A percentile compares a stretch with the other conserved stretches of the same genome.
These are phyloP conservation scores for Netelia virgata DNA, from an alignment of 2,888 invertebrate species.

Conservation along the genomic window DNA sequence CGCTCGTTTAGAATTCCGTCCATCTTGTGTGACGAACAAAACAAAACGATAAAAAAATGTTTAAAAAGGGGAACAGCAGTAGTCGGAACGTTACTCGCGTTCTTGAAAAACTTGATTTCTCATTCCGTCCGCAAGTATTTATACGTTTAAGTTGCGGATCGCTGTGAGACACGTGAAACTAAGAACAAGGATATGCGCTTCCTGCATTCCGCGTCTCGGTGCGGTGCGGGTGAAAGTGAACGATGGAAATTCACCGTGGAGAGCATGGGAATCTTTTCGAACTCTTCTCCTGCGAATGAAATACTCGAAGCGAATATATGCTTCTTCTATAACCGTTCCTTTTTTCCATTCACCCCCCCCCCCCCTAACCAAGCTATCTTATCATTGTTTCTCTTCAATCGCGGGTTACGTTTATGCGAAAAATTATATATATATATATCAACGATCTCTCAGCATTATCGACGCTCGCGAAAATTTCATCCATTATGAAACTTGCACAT, in stretches of 20 bases:
- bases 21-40: too few relatives aligned
- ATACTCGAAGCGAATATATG: slow-evolving; percentile 33
- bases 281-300: slow-evolving; percentile 25
- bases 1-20: too few relatives aligned
- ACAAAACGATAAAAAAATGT: too few relatives aligned
- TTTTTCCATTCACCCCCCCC: slow-evolving; percentile 16
- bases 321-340: slow-evolving; percentile 36
- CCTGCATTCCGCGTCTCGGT: slow-evolving; percentile 68
- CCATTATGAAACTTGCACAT: slow-evolving; percentile 5
- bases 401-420: slow-evolving; percentile 8
- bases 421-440: not conserved
- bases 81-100: not conserved
- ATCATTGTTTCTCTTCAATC: slow-evolving; percentile 11
- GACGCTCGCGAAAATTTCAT: slow-evolving; percentile 1
- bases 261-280: slow-evolving; percentile 62
- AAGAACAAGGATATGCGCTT: slow-evolving; percentile 63
- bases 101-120: slow-evolving; percentile 7
- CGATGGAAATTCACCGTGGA: slow-evolving; percentile 47
- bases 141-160: slow-evolving; percentile 8
- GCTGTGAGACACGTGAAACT: slow-evolving; percentile 45
- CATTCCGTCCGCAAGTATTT: not conserved
- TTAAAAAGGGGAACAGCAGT: too few relatives aligned
- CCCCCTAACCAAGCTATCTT: not conserved
- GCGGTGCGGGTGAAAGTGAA: slow-evolving; percentile 67
- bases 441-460: slow-evolving; percentile 11